A percentile compares a stretch with the other conserved stretches of the same genome.
Conservation (phyloP, 2,113 vertebrate genomes). For the Rhagologus leucostigma region DNA sequence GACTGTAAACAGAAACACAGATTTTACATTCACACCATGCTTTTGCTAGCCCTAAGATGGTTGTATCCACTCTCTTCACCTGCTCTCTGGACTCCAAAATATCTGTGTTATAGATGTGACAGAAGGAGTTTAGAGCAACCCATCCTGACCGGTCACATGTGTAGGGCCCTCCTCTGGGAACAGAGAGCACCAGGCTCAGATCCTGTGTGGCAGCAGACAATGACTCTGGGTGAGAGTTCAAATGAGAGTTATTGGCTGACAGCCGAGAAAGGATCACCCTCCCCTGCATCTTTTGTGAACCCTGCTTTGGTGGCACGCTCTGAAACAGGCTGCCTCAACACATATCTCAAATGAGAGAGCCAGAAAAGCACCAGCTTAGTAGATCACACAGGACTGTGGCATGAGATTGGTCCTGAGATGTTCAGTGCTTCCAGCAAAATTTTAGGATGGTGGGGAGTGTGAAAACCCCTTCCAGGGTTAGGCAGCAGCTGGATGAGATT, state of each 20-base stretch:
- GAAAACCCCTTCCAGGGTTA: neutral
- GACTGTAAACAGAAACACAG: neutral
- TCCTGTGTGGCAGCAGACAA: neutral
- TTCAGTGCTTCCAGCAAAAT: neutral
- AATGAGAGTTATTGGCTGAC: neutral
- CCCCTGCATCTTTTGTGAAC: neutral
- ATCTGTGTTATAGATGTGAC: neutral
- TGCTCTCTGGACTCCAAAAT: neutral
- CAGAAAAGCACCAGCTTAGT: neutral
- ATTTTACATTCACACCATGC: neutral
- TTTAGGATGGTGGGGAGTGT: neutral
- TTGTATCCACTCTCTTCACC: neutral
- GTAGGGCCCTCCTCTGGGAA: neutral
- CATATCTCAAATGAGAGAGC: neutral
- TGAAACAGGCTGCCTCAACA: neutral
- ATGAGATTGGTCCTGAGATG: neutral
- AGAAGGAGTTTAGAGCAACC: neutral
- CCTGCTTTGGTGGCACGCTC: neutral
- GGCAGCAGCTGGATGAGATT: neutral
- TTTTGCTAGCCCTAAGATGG: neutral
- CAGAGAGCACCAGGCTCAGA: neutral
- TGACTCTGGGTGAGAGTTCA: neutral
- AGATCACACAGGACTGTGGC: neutral
- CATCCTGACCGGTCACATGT: no score
- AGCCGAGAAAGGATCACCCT: neutral